Base-by-base conservation (phyloP, 2,888 invertebrate species). In the Thera britannica region DNA sequence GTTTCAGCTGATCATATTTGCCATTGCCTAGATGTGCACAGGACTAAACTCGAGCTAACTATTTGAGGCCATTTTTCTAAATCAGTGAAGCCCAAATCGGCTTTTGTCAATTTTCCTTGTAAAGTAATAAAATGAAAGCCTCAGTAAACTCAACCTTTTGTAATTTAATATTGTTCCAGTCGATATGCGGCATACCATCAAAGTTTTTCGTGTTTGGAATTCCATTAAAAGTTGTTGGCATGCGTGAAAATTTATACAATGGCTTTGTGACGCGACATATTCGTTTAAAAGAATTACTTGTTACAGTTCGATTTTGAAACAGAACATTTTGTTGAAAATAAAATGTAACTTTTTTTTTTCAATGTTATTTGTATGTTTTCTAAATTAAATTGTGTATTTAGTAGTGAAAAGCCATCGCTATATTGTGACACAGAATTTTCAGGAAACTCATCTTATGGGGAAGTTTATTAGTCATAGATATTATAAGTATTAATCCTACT, bases 151-250 rank as follows among this genome's bases (percentile, higher is more conserved):
- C 58, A 69, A 62, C 66, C 69, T 63, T 63, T 66, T 61, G 54
- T 36, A 65, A 66, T 61, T 46, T 46, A 62, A 58, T 61, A 59
- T 66, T 66, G 70, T 70, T 66, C 54, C 58, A 58, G 56, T 48
- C 52, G 58, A 65, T 58, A 58, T 55, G 65, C 58, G 65, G 65
- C 57, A 67, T 65, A 59, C 61, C 65, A 60, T 67, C 60, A 67
- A 65, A 72, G 67, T 70, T 74, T 61, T 57, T 52, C 66, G 62
- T 63, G 46, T 62, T 62, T 59, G 58, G 62, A 65, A 73, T 73
- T 69, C 72, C 69, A 73, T 75, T 68, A 72, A 62, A 73, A 75
- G 73, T 75, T 73, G 58, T 23, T 35, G 34, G 61, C 59, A 62
- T 62, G 57, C 58, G 65, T 62, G 56, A 57, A 63, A 68, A 65